phyloP scores from a whole-genome alignment of 2,113 vertebrate species.

The Erythrocercus mccallii region DNA sequence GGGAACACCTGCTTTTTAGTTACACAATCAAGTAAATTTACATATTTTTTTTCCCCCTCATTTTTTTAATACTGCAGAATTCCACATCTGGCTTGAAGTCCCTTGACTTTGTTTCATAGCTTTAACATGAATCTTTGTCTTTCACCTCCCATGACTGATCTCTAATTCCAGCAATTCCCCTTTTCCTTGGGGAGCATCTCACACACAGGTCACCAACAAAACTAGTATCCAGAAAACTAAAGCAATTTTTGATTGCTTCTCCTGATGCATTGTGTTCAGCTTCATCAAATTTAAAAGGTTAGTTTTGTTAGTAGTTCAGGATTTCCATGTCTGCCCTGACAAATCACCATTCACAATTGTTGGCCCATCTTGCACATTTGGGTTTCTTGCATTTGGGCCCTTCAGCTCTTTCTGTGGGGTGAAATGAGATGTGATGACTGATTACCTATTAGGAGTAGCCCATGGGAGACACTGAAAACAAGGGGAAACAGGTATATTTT shows the following conservation, averaged over 20 bases:
- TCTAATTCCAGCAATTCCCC: not conserved
- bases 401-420: not conserved
- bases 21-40: not conserved
- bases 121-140: not conserved
- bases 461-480: not conserved
- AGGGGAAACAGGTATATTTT: not conserved
- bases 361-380: not conserved
- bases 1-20: not conserved
- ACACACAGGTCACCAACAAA: not conserved
- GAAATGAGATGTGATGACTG: rapidly evolving
- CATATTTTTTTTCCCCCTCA: not conserved
- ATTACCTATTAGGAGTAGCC: not conserved
- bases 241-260: not conserved
- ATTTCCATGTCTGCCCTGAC: not conserved
- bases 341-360: not conserved
- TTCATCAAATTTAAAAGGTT: not conserved
- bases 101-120: not conserved
- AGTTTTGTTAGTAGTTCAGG: not conserved
- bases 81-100: not conserved
- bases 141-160: not conserved
- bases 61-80: not conserved
- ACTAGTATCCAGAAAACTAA: not conserved
- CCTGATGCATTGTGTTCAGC: not conserved
- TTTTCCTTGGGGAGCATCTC: not conserved
- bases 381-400: not conserved